Evolutionary conservation across 2,888 invertebrate species (phyloP).

Genomic region (Archaeoteleia sp.): DNA sequence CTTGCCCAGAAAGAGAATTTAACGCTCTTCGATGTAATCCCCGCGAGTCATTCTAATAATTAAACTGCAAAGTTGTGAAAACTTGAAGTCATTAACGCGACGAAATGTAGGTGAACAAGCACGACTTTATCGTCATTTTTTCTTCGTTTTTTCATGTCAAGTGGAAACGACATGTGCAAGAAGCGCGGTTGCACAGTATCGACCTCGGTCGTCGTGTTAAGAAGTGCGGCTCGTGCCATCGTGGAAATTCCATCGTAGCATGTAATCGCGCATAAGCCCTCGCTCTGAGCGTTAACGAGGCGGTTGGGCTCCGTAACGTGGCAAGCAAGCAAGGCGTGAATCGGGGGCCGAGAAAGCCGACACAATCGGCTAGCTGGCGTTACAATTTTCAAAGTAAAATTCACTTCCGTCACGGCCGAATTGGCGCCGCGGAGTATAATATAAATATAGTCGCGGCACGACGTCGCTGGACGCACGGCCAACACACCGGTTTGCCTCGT

Average conservation of each 20-base stretch:
- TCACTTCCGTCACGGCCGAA: conserved; percentile 63
- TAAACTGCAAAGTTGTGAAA: no score
- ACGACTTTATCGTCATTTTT: no score
- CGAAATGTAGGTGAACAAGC: no score
- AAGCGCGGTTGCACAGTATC: not conserved
- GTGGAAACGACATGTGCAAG: conserved; percentile 1
- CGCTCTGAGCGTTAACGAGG: conserved; percentile 30
- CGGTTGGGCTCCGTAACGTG: conserved; percentile 5
- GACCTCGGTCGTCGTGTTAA: conserved; percentile 8
- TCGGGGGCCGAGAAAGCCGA: conserved; percentile 39
- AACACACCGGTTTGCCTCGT: conserved; percentile 52
- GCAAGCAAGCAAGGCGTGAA: conserved; percentile 6
- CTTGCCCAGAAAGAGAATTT: no score
- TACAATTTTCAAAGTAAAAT: conserved; percentile 55
- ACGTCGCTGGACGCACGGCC: conserved; percentile 11
- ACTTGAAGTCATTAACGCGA: no score
- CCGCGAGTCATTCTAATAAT: no score
- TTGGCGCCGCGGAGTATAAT: conserved; percentile 40
- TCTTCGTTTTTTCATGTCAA: no score
- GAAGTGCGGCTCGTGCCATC: conserved; percentile 28
- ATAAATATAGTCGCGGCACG: conserved; percentile 36
- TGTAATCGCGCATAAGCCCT: conserved; percentile 13
- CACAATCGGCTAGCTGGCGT: conserved; percentile 14
- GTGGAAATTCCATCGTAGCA: conserved; percentile 22
- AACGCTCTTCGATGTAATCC: no score